Percentiles rank a stretch among this genome's conserved stretches.
Conservation (phyloP, 2,888 invertebrate genomes). For the Cynaeus angustus region DNA sequence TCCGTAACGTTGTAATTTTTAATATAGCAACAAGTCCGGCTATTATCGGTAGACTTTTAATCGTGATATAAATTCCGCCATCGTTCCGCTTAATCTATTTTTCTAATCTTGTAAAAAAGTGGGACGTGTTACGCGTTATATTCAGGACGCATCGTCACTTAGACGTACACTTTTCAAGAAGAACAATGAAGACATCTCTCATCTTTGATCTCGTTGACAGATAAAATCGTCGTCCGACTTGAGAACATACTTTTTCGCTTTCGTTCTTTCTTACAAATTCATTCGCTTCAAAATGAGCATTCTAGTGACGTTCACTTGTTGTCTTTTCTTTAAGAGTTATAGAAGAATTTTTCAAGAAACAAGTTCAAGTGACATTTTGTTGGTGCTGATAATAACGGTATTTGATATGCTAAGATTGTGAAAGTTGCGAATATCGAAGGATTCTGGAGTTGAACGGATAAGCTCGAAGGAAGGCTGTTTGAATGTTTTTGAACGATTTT, state of each 20-base stretch:
- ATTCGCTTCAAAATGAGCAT: neutral
- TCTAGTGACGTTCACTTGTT: neutral
- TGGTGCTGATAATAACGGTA: neutral
- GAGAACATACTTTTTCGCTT: conserved; percentile 2
- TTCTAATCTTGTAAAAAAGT: neutral
- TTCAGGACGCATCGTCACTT: conserved; percentile 19
- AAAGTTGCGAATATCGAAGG: conserved; percentile 10
- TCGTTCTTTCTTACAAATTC: conserved; percentile 1
- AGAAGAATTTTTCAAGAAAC: neutral
- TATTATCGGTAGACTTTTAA: conserved; percentile 3
- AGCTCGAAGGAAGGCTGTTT: no score
- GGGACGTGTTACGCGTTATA: conserved; percentile 1
- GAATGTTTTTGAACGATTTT: no score
- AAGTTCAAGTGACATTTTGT: conserved; percentile 11
- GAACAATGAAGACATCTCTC: conserved; percentile 14
- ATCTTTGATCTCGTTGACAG: conserved; percentile 17
- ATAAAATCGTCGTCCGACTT: conserved; percentile 1
- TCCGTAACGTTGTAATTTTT: conserved; percentile 1
- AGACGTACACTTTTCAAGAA: neutral
- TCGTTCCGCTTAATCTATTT: conserved; percentile 8
- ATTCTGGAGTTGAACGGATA: no score
- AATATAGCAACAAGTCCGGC: conserved; percentile 14
- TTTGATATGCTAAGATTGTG: conserved; percentile 2
- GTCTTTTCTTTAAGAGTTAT: neutral
- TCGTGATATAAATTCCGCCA: conserved; percentile 3